Percentiles rank a stretch among this genome's conserved stretches.
Conservation (phyloP, 92 coral and sea anemone genomes). For the Galaxea fascicularis region DNA sequence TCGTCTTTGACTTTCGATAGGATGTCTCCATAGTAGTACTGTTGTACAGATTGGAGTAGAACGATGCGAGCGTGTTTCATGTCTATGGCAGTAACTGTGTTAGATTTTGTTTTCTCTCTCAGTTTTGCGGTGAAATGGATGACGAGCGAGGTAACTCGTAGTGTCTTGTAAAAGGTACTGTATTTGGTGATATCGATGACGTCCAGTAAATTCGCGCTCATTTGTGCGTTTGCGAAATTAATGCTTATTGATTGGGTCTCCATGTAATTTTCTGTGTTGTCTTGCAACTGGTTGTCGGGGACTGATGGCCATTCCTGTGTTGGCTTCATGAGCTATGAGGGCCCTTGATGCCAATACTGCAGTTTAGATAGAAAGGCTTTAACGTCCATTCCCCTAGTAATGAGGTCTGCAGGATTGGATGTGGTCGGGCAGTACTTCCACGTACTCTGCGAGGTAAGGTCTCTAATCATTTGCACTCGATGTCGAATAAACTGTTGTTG, state of each 20-base stretch:
- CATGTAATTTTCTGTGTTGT: slow-evolving; percentile 30
- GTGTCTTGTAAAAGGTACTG: slow-evolving; percentile 54
- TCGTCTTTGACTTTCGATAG: slow-evolving; percentile 11
- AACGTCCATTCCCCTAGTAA: slow-evolving; percentile 53
- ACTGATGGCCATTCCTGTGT: slow-evolving; percentile 44
- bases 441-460: slow-evolving; percentile 28
- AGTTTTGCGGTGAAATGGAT: slow-evolving; percentile 26
- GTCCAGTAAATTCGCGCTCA: slow-evolving; percentile 26
- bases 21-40: slow-evolving; percentile 29
- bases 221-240: slow-evolving; percentile 21
- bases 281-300: slow-evolving; percentile 43
- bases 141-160: slow-evolving; percentile 29
- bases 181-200: slow-evolving; percentile 38
- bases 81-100: slow-evolving; percentile 43
- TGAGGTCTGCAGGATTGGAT: slow-evolving; percentile 64
- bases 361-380: slow-evolving; percentile 40
- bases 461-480: slow-evolving; percentile 44
- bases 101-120: slow-evolving; percentile 23
- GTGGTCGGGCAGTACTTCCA: slow-evolving; percentile 60
- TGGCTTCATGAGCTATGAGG: slow-evolving; percentile 48
- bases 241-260: slow-evolving; percentile 33
- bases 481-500: slow-evolving; percentile 55
- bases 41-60: slow-evolving; percentile 59
- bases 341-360: slow-evolving; percentile 50
- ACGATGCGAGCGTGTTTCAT: slow-evolving; percentile 54